phyloP scores from a whole-genome alignment of 2,113 vertebrate genomes.

The Scalopus aquaticus region DNA sequence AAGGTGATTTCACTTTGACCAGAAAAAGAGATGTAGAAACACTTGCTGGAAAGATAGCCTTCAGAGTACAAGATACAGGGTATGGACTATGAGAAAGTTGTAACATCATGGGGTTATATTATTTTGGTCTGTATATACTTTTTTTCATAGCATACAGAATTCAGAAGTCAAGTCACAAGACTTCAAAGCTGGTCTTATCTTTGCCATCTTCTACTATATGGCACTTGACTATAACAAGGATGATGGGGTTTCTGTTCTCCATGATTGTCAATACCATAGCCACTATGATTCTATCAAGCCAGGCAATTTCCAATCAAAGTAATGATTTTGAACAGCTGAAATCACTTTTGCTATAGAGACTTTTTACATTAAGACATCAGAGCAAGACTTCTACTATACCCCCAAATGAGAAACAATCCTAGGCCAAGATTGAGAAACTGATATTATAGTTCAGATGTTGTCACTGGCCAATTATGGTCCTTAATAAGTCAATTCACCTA shows the following conservation, averaged over 20 bases:
- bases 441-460: not conserved
- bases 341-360: not conserved
- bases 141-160: not conserved
- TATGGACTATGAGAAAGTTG: not conserved
- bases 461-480: not conserved
- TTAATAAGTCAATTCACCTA: constrained; percentile 4
- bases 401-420: not conserved
- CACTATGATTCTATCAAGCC: not conserved
- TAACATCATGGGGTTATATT: not conserved
- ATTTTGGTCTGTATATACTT: not conserved
- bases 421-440: not conserved
- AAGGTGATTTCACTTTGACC: not conserved
- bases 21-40: not conserved
- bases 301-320: not conserved
- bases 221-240: not conserved
- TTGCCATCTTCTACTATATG: constrained; percentile 13
- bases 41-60: not conserved
- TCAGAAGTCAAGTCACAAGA: not conserved
- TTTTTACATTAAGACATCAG: not conserved
- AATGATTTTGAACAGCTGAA: not conserved
- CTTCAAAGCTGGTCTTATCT: not conserved
- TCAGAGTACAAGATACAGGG: not conserved
- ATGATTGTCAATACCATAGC: not conserved
- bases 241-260: not conserved
- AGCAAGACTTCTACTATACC: not conserved